Base-by-base conservation (phyloP, 2,797 vertebrate species). In the Chaunax sp. region DNA sequence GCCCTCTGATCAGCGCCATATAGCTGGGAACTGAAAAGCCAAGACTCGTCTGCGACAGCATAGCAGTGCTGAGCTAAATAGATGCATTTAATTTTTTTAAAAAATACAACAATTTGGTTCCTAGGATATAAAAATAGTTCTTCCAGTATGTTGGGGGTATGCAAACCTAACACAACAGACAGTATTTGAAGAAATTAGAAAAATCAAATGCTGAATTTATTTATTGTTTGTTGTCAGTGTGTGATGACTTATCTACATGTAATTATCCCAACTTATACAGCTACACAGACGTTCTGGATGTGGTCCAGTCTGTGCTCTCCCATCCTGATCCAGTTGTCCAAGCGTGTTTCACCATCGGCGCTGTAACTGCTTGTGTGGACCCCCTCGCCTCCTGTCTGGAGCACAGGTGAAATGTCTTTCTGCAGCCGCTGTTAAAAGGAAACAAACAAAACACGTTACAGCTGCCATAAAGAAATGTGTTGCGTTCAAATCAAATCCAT, bases 361-460 rank as follows among this genome's bases (percentile, higher is more conserved):
- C 96, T 0, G 77, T 98, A 51, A 95, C 94, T 0, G 95, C 94
- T 28, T 99, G 97, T 8, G 94, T 99, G 55, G 94, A 99, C 67
- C 98, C 98, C 0, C 91, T 95, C 44, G 91, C 94, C 74, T 98
- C 95, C 87, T 97, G 93, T 53, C 94, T 99, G 93, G 96, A 98
- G 49, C 97, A 99, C 74, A 96, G 97, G 98, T 98, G 87, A 85
- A 28, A 23, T 18, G n/a, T 26, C 19, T 23, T 23, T 9, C 30
- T 44, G 4, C 2, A 20, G 7, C 18, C 15, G 11, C 6, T 44
- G 3, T 38, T 46, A 40, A 66, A 30, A 54, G 5, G 10, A 35
- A 33, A n/a, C n/a, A 23, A 4, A 44, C 22, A 16, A 11, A 59
- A 49, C 6, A 20, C 23, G 19, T 7, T 25, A 46, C 7, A 30